Evolutionary conservation across 1,140 invertebrate genomes (phyloP), one percentile per base, ranked within the genome.

Genomic region (Bombyx mandarina): DNA sequence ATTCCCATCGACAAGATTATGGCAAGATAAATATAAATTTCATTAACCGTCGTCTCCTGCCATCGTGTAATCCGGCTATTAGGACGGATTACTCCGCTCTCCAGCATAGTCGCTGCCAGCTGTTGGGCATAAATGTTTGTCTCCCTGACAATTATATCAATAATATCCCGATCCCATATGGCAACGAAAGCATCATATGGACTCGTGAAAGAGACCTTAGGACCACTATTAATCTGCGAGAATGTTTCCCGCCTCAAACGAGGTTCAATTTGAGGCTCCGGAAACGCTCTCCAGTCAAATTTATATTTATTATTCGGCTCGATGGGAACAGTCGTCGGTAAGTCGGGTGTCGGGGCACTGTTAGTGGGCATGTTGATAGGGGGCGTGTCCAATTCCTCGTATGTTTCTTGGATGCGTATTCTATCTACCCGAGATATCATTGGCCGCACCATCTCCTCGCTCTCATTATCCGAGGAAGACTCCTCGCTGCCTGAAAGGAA

Each of bases 21-120:
- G 5, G 57, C 65, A n/a, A 69, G 60, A 55, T 54, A 69, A 6
- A 49, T 35, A 12, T 63, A 61, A 3, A 66, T 3, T 53, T 72
- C 70, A 52, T 67, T 45, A 8, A 26, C 42, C 26, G 50, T 49
- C 7, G 61, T 65, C 26, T 65, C 59, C 7, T 52, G 48, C 65
- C 65, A 70, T 6, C 45, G 22, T 1, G 49, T 54, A 8, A 63
- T 63, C 8, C 62, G 47, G 52, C 57, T 60, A 1, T 6, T 43
- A n/a, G 59, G 49, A 10, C 7, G 7, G 1, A 61, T 50, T 0
- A 7, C 5, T 3, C 43, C 35, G 3, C 42, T 45, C 6, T 6
- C 45, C 7, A 52, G 43, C 55, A 56, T 52, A 2, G 49, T 1
- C 0, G 35, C 6, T 10, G 51, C 44, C 9, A 57, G 6, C 45